Conservation (phyloP, 2,797 vertebrate species). For the Danio kyathit region DNA sequence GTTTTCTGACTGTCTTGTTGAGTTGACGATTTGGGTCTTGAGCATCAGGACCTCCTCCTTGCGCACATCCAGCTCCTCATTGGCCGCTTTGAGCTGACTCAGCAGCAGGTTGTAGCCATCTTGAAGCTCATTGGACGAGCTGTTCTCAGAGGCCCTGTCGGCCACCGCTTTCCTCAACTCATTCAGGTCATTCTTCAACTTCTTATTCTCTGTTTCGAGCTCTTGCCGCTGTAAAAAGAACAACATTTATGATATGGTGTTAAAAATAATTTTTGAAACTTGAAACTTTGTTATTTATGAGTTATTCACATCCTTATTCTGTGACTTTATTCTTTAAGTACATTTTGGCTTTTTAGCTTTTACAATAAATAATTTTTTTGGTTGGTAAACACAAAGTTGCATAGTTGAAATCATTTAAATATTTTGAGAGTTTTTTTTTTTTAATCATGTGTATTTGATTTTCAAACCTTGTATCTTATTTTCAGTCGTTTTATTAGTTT, state of each 20-base stretch:
- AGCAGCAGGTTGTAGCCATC: slow-evolving; percentile 87
- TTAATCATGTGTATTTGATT: no score
- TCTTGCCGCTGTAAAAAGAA: slow-evolving; percentile 88
- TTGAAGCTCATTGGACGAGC: slow-evolving; percentile 73
- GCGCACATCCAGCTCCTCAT: slow-evolving; percentile 93
- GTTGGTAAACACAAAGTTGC: no score
- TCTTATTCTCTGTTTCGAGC: slow-evolving; percentile 94
- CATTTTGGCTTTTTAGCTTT: no score
- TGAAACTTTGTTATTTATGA: no score
- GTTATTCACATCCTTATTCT: no score
- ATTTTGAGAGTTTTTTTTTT: no score
- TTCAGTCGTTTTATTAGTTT: no score
- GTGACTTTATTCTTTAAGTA: no score
- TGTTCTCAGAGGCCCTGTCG: slow-evolving; percentile 73
- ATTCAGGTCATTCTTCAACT: slow-evolving; percentile 94
- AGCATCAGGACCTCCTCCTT: slow-evolving; percentile 96
- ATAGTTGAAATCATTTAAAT: no score
- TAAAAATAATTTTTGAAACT: no score
- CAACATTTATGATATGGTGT: background rate
- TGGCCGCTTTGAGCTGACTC: slow-evolving; percentile 87
- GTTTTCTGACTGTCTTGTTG: slow-evolving; percentile 75
- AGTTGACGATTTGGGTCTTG: slow-evolving; percentile 88
- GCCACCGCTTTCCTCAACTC: slow-evolving; percentile 85
- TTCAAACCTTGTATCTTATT: no score
- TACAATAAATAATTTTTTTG: no score